Conservation (phyloP, 2,888 invertebrate species). For the Drosophila atroscutellata region DNA sequence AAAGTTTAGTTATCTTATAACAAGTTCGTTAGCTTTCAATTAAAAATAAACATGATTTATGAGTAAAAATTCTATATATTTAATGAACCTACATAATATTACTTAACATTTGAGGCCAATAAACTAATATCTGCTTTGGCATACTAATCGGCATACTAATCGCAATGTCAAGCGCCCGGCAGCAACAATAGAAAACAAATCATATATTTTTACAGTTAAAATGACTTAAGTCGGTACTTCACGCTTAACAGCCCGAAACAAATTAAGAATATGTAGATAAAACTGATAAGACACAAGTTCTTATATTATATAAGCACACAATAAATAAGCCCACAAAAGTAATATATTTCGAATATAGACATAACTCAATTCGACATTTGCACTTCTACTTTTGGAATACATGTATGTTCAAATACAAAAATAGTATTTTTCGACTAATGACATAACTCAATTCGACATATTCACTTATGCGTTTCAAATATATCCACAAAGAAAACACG, state of each 20-base stretch:
- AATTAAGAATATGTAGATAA: neutral
- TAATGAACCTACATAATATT: neutral
- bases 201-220: neutral
- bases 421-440: neutral
- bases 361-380: neutral
- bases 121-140: neutral
- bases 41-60: neutral
- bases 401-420: neutral
- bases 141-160: slow-evolving; percentile 1
- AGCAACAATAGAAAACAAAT: slow-evolving; percentile 1
- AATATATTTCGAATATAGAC: neutral
- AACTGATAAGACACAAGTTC: slow-evolving; percentile 13
- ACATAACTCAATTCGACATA: neutral
- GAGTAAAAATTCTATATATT: neutral
- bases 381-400: neutral
- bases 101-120: neutral
- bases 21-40: neutral
- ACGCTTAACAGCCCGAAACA: neutral
- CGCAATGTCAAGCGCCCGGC: neutral
- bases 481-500: neutral
- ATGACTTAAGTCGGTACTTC: slow-evolving; percentile 2
- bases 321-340: neutral
- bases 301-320: neutral
- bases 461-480: neutral
- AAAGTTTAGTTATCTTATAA: neutral